Percentiles rank a stretch among this genome's conserved stretches.
Evolutionary conservation across 1,140 invertebrate genomes (phyloP).

Genomic region (Drosophila fuyamai): DNA sequence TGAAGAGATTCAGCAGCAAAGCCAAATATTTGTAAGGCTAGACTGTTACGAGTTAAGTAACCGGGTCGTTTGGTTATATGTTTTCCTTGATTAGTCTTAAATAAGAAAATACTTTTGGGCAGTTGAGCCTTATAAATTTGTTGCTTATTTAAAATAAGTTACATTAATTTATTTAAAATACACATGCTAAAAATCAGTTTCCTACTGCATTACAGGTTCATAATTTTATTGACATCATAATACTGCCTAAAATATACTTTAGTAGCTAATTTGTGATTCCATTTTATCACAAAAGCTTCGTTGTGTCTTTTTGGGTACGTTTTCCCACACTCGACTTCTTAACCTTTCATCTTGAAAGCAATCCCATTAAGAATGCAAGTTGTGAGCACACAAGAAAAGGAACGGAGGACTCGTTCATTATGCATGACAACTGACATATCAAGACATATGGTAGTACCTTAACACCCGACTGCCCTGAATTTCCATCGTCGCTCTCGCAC

Average conservation of each 20-base stretch:
- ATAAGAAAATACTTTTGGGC: too few species aligned
- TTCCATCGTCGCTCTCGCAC: background rate
- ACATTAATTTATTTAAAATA: too few species aligned
- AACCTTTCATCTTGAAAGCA: conserved; percentile 33
- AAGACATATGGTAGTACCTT: conserved; percentile 60
- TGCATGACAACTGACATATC: conserved; percentile 76
- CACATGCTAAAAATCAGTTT: too few species aligned
- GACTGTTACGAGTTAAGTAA: too few species aligned
- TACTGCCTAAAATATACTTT: conserved; percentile 14
- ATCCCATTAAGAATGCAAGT: conserved; percentile 61
- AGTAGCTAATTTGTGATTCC: conserved; percentile 39
- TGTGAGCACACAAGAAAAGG: conserved; percentile 22
- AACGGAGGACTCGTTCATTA: conserved; percentile 50
- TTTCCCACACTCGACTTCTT: background rate
- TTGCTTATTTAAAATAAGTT: too few species aligned
- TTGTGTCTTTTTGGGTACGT: background rate
- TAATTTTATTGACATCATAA: background rate
- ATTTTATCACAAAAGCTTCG: conserved; percentile 27
- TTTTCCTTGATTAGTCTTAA: too few species aligned
- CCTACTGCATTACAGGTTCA: background rate
- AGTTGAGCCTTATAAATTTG: too few species aligned
- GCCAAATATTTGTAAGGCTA: too few species aligned
- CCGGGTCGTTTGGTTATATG: too few species aligned
- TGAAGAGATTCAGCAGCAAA: background rate
- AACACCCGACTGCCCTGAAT: conserved; percentile 19